Percentiles rank a stretch among this genome's conserved stretches.
Evolutionary conservation across 2,888 invertebrate genomes (phyloP).

Genomic region (Drosophila kambysellisi): DNA sequence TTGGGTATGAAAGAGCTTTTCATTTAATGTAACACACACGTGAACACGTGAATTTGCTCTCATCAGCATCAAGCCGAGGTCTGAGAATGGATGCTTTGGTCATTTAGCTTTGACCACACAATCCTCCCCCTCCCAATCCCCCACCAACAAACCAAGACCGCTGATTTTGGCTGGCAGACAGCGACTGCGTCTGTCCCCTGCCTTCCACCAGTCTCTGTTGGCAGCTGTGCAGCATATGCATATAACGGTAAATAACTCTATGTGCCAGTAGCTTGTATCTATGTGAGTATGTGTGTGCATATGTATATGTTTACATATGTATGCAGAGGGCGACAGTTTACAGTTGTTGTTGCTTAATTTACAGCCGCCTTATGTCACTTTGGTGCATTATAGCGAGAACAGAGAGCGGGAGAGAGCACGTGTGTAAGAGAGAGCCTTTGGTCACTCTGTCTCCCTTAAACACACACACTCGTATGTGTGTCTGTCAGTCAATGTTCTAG

Average conservation of each 20-base stretch:
- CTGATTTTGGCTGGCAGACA: background rate
- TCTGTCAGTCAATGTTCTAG: slow-evolving; percentile 51
- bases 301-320: slow-evolving; percentile 21
- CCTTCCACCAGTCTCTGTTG: slow-evolving; percentile 10
- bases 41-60: slow-evolving; percentile 22
- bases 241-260: slow-evolving; percentile 74
- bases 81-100: slow-evolving; percentile 42
- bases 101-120: slow-evolving; percentile 55
- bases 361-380: slow-evolving; percentile 81
- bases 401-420: slow-evolving; percentile 16
- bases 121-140: background rate
- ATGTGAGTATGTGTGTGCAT: slow-evolving; percentile 6
- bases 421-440: slow-evolving; percentile 7
- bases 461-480: slow-evolving; percentile 25
- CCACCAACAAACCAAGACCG: background rate
- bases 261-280: slow-evolving; percentile 27
- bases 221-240: slow-evolving; percentile 66
- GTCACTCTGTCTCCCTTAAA: slow-evolving; percentile 33
- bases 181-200: slow-evolving; percentile 8
- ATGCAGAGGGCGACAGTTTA: slow-evolving; percentile 54
- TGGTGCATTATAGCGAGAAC: slow-evolving; percentile 67
- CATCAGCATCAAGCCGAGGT: slow-evolving; percentile 26
- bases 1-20: slow-evolving; percentile 70
- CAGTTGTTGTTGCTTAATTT: slow-evolving; percentile 74
- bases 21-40: slow-evolving; percentile 64